phyloP scores from a whole-genome alignment of 2,888 invertebrate genomes.

The Hanleya hanleyi region DNA sequence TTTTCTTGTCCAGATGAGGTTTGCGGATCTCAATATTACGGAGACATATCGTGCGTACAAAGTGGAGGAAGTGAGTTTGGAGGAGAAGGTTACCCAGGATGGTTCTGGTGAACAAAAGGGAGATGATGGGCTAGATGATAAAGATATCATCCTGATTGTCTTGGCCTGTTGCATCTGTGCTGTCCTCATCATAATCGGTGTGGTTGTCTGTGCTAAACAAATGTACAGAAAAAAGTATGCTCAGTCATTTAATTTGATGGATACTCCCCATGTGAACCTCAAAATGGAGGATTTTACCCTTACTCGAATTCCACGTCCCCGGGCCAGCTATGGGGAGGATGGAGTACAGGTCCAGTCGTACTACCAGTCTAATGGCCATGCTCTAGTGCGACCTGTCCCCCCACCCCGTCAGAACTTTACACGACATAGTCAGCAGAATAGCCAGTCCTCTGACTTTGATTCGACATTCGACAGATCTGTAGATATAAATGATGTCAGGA shows the following conservation, averaged over 20 bases:
- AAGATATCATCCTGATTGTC: slow-evolving; percentile 54
- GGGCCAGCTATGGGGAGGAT: slow-evolving; percentile 46
- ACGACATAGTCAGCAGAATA: background rate
- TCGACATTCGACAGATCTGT: background rate
- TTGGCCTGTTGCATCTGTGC: slow-evolving; percentile 50
- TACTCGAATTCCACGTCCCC: slow-evolving; percentile 53
- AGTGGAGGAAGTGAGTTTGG: background rate
- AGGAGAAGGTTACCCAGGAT: background rate
- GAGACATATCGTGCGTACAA: background rate
- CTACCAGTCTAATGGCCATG: background rate
- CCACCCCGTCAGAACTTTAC: background rate
- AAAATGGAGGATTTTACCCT: slow-evolving; percentile 57
- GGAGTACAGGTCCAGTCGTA: slow-evolving; percentile 33
- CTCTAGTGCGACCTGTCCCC: background rate
- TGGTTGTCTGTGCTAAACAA: slow-evolving; percentile 46
- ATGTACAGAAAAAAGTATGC: slow-evolving; percentile 49
- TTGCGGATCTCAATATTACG: background rate
- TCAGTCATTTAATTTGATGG: slow-evolving; percentile 52
- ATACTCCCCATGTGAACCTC: slow-evolving; percentile 48
- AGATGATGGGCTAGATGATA: slow-evolving; percentile 46
- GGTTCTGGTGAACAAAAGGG: background rate
- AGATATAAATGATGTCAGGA: background rate
- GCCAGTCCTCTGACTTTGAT: background rate
- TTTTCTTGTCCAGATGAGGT: background rate
- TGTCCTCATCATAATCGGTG: slow-evolving; percentile 45